These are phyloP conservation scores for Desmophyllum pertusum DNA, from an alignment of 92 coral and sea anemone species.

Conservation along the genomic window DNA sequence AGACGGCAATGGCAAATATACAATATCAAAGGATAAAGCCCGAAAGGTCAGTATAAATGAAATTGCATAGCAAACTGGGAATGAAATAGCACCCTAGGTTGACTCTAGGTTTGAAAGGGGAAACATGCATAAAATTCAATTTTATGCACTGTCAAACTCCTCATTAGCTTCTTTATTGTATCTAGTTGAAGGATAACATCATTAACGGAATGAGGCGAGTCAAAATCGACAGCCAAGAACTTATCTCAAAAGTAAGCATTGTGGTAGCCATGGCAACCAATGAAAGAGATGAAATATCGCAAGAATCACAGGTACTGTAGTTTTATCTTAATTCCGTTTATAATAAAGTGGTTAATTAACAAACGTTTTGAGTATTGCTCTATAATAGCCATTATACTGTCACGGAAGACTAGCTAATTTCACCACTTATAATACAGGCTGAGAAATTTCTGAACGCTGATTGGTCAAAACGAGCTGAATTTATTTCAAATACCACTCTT, in stretches of 20 bases:
- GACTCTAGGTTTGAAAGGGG: no score
- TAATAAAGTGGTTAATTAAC: no score
- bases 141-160: no score
- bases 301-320: constrained; percentile 64
- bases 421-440: no score
- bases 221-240: constrained; percentile 57
- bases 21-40: constrained; percentile 2
- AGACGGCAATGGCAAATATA: not conserved
- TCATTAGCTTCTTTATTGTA: not conserved
- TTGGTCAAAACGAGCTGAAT: no score
- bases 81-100: not conserved
- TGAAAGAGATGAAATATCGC: constrained; percentile 73
- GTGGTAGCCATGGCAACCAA: constrained; percentile 81
- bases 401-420: no score
- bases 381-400: no score
- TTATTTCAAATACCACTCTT: no score
- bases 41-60: constrained; percentile 1
- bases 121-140: no score
- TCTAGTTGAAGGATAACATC: constrained; percentile 65
- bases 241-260: constrained; percentile 69
- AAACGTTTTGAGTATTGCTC: no score
- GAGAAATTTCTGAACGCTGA: no score
- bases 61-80: not conserved
- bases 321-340: not conserved
- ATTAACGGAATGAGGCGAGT: constrained; percentile 59